A percentile compares a stretch with the other conserved stretches of the same genome.
phyloP scores from a whole-genome alignment of 2,113 vertebrate species.

The Phrynosoma blainvillii region DNA sequence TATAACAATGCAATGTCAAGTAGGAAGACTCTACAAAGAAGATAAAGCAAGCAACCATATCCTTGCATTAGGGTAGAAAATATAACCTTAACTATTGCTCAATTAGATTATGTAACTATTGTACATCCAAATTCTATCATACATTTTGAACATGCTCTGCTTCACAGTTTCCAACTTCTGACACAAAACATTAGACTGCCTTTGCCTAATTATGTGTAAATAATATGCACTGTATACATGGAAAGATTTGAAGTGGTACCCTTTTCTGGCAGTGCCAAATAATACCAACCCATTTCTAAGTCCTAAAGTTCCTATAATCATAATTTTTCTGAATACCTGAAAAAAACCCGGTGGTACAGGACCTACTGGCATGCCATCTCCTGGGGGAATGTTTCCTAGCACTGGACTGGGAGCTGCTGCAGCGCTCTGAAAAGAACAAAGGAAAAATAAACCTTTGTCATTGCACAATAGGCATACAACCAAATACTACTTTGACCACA shows the following conservation, averaged over 20 bases:
- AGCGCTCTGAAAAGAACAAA: constrained; percentile 91
- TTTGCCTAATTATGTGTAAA: background rate
- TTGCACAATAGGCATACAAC: constrained; percentile 77
- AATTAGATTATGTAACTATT: background rate
- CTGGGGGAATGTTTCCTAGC: constrained; percentile 95
- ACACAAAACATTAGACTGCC: constrained; percentile 10
- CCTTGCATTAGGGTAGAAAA: background rate
- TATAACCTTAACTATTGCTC: background rate
- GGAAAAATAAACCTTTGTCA: constrained; percentile 82
- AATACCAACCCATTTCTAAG: constrained; percentile 63
- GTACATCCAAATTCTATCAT: background rate
- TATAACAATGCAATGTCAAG: background rate
- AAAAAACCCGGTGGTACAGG: constrained; percentile 97
- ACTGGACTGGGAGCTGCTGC: constrained; percentile 96
- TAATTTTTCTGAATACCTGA: constrained; percentile 88
- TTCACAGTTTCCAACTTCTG: constrained; percentile 29
- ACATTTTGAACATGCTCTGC: constrained; percentile 29
- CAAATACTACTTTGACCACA: constrained; percentile 60
- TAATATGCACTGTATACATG: constrained; percentile 47
- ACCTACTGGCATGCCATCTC: constrained; percentile 97
- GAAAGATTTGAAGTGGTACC: constrained; percentile 53
- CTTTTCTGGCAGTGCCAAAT: constrained; percentile 60
- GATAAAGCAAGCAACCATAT: background rate
- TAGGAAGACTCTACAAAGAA: background rate
- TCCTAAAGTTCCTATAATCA: constrained; percentile 72